phyloP scores from a whole-genome alignment of 2,888 invertebrate species.

The Lomographa bimaculata region DNA sequence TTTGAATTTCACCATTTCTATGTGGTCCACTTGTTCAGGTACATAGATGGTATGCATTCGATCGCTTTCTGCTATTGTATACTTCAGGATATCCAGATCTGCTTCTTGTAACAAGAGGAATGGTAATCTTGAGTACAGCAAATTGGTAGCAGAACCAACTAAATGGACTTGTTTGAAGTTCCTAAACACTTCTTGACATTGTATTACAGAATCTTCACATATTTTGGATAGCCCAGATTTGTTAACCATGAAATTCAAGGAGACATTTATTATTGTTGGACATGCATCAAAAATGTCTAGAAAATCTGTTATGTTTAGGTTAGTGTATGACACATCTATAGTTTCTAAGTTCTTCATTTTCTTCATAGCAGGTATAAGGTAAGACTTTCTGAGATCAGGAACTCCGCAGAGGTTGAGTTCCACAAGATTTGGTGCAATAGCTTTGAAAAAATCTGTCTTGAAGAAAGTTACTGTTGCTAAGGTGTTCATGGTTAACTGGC shows the following conservation, averaged over 20 bases:
- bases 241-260: conserved; percentile 54
- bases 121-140: conserved; percentile 45
- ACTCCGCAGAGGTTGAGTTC: conserved; percentile 58
- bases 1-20: conserved; percentile 34
- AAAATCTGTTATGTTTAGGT: conserved; percentile 56
- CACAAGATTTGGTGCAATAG: conserved; percentile 49
- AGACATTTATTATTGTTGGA: conserved; percentile 56
- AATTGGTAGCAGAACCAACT: conserved; percentile 50
- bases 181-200: conserved; percentile 54
- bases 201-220: conserved; percentile 32
- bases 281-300: conserved; percentile 52
- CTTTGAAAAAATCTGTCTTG: conserved; percentile 50
- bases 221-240: conserved; percentile 30
- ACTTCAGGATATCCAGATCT: conserved; percentile 48
- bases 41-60: conserved; percentile 32
- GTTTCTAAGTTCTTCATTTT: conserved; percentile 51
- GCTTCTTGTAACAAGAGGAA: conserved; percentile 47
- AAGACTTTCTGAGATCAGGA: conserved; percentile 50
- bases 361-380: conserved; percentile 48
- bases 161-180: conserved; percentile 61
- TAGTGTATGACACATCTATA: conserved; percentile 64
- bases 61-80: conserved; percentile 44
- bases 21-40: conserved; percentile 21
- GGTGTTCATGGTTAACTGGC: conserved; percentile 50
- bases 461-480: conserved; percentile 55